Base-by-base conservation (phyloP, 1,140 invertebrate genomes). In the Atta cephalotes region DNA sequence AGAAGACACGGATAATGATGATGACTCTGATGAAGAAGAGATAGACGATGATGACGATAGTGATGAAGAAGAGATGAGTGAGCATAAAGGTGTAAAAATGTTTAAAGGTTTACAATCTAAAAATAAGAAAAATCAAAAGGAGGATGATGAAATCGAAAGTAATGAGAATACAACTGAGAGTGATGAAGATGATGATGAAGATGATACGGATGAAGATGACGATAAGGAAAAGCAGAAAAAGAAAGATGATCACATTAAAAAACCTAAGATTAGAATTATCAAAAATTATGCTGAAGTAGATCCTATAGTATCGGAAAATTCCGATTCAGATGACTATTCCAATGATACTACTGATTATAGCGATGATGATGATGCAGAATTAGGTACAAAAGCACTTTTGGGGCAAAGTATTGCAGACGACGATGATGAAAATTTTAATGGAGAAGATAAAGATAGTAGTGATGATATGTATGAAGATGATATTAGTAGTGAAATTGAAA, bases 61-160 rank as follows among this genome's bases (percentile, higher is more conserved):
- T 21, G 25, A 14, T 56, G 6, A 65, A 49, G 28, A 56, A 51
- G n/a, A 25, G 12, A 62, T 4, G 0, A 0, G 14, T 14, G 16
- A 53, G 12, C 0, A 71, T 5, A 91, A 89, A 62, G 90, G 86
- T 21, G 21, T 91, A 18, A 86, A 88, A 63, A 91, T 88, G 90
- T 91, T 89, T 56, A 65, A 85, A 18, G 90, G 89, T 35, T 0
- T 85, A 18, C 28, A 60, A 62, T 16, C 58, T 31, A 25, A 12
- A 1, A 14, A 10, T 60, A 39, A 84, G 7, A 39, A 16, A n/a
- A 86, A 86, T 35, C n/a, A 58, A n/a, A 91, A 93, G 56, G 87
- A 90, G 2, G 88, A 93, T 53, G 89, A 89, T 53, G 18, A 62
- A 7, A 2, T 16, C 9, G 25, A 87, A 18, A 25, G 21, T n/a